phyloP scores from a whole-genome alignment of 53 echinoderm and acorn worm species.

The Apostichopus leukothele region DNA sequence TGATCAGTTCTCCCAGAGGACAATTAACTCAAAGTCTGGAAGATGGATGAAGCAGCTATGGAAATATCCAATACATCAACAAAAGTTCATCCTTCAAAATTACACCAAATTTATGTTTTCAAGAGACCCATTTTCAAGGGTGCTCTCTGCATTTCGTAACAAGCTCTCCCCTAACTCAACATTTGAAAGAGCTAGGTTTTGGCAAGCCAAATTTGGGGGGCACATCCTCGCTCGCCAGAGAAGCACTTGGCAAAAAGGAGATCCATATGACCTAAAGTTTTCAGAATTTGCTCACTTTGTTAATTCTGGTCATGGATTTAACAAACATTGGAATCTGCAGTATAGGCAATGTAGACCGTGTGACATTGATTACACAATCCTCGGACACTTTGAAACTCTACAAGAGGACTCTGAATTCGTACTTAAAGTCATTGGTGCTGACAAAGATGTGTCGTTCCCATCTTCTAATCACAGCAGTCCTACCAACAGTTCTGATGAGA shows the following conservation, averaged over 20 bases:
- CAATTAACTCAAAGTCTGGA: conserved; percentile 47
- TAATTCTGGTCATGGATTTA: not conserved
- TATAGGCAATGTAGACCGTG: conserved; percentile 55
- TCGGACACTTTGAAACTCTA: conserved; percentile 66
- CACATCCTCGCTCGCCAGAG: conserved; percentile 55
- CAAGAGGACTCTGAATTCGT: conserved; percentile 56
- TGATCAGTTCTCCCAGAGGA: conserved; percentile 53
- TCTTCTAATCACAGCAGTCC: conserved; percentile 65
- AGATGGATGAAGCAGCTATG: conserved; percentile 27
- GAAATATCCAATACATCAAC: not conserved
- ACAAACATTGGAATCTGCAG: conserved; percentile 61
- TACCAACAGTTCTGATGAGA: conserved; percentile 54
- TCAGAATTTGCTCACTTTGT: conserved; percentile 58
- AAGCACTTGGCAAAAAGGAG: not conserved
- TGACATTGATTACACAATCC: conserved; percentile 57
- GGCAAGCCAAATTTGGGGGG: conserved; percentile 52
- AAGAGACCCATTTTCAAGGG: conserved; percentile 62
- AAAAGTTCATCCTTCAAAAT: conserved; percentile 31
- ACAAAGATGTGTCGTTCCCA: conserved; percentile 60
- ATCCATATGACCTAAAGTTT: conserved; percentile 59
- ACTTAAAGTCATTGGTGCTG: conserved; percentile 51
- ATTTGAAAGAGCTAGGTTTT: conserved; percentile 31
- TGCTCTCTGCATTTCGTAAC: conserved; percentile 67
- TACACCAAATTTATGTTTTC: conserved; percentile 69
- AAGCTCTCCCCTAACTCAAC: conserved; percentile 62